These are phyloP conservation scores for Glossophaga mutica DNA, from an alignment of 2,797 vertebrate genomes.

Conservation along the genomic window DNA sequence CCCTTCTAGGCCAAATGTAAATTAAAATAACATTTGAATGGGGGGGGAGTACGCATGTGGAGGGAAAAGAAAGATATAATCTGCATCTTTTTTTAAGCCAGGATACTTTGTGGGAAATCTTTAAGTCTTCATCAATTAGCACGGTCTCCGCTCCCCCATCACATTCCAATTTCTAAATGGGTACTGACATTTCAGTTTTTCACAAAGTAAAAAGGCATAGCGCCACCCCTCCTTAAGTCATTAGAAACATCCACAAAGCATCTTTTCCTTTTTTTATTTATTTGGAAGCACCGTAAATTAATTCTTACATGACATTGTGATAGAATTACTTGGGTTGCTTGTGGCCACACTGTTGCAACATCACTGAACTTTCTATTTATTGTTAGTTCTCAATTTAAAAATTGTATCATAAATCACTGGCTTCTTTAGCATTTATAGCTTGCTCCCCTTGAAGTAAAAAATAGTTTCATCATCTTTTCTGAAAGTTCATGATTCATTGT, in stretches of 20 bases:
- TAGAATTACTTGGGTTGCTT: not conserved
- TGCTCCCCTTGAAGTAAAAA: constrained; percentile 59
- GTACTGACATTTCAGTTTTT: not conserved
- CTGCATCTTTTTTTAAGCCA: not conserved
- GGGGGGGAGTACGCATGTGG: not conserved
- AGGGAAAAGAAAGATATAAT: not conserved
- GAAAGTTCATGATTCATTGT: constrained; percentile 70
- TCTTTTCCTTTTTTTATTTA: not conserved
- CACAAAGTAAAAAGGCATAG: not conserved
- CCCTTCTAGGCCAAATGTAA: not conserved
- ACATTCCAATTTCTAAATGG: constrained; percentile 5
- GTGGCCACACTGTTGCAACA: not conserved
- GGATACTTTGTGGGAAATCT: constrained; percentile 5
- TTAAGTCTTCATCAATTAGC: not conserved
- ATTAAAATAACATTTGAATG: not conserved
- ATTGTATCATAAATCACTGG: not conserved
- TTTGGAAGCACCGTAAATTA: not conserved
- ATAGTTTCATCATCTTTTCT: constrained; percentile 66
- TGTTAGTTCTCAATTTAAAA: constrained; percentile 7
- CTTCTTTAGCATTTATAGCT: constrained; percentile 34
- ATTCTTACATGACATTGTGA: not conserved
- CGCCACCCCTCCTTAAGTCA: not conserved
- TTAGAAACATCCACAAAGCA: not conserved
- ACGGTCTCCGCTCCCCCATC: not conserved
- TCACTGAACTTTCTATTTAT: constrained; percentile 6